Base-by-base conservation (phyloP, 1,140 invertebrate species). In the Euschistus heros region DNA sequence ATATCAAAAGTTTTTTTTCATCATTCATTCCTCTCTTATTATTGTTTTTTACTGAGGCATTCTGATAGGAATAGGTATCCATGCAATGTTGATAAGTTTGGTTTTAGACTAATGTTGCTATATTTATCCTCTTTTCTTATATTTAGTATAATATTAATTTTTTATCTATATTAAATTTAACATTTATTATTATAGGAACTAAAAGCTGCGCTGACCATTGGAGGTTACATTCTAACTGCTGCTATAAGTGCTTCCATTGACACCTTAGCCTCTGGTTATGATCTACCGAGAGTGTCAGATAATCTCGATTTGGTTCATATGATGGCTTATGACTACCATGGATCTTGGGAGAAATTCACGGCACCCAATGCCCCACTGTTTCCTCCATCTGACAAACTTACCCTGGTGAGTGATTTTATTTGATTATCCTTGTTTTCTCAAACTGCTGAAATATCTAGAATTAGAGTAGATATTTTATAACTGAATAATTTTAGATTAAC, bases 261-360 rank as follows among this genome's bases (percentile, higher is more conserved):
- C 26, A 87, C 82, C 0, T 86, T 91, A 66, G 82, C 89, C 63
- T 71, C 75, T 0, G 86, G 83, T 0, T 94, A 94, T 70, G 85
- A 93, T 73, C 79, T 94, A 24, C 76, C 80, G 8, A 78, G 82
- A 69, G 77, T 94, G 27, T 83, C 86, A 0, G 75, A 82, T 13
- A 82, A 87, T 71, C 74, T 94, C 14, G 89, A 94, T 75, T 87
- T 85, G 47, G 82, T 96, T 26, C 90, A 93, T 70, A 80, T 94
- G 68, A 94, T 94, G 91, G 85, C 86, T 65, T 94, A 94, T 72
- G 91, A 95, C 77, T 94, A 91, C 75, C 90, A 94, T 70, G 91
- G 91, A 8, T 80, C 84, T 6, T 94, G 91, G 89, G 87, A 93
- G 70, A 77, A 76, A 0, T 78, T 77, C 57, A 85, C 89, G 0